A percentile compares a stretch with the other conserved stretches of the same genome.
Conservation (phyloP, 92 coral and sea anemone species). For the Epizoanthus stellaris region DNA sequence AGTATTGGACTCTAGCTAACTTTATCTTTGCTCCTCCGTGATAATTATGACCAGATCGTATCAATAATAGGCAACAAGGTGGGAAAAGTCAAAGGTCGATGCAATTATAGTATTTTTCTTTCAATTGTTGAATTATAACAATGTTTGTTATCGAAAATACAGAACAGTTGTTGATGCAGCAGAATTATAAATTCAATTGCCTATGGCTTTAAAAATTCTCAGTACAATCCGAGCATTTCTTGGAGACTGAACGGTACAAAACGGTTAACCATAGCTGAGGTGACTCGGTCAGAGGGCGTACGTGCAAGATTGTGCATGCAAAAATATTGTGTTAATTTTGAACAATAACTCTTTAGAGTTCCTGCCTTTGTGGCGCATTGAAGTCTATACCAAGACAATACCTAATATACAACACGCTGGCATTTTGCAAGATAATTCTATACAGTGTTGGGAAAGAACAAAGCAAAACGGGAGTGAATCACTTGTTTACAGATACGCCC, state of each 20-base stretch:
- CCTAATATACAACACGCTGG: slow-evolving; percentile 6
- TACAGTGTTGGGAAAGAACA: not conserved
- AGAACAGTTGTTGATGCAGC: too few species aligned
- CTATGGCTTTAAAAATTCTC: too few species aligned
- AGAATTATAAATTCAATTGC: too few species aligned
- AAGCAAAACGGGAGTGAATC: not conserved
- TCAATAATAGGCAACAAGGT: not conserved
- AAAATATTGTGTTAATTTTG: not conserved
- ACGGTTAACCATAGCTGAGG: not conserved
- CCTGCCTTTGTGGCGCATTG: not conserved
- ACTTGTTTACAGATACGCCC: slow-evolving; percentile 15
- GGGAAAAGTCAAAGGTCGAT: not conserved
- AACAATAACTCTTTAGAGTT: not conserved
- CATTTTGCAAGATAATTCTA: slow-evolving; percentile 1
- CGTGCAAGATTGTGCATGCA: not conserved
- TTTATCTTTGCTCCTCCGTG: too few species aligned
- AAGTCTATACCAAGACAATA: slow-evolving; percentile 2
- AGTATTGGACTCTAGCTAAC: not conserved
- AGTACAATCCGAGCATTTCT: not conserved
- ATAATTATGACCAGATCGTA: too few species aligned
- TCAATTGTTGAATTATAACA: too few species aligned
- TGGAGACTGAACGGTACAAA: not conserved
- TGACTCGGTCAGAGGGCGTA: not conserved
- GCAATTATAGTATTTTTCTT: too few species aligned
- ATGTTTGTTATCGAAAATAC: too few species aligned